A percentile compares a stretch with the other conserved stretches of the same genome.
Evolutionary conservation across 92 coral and sea anemone species (phyloP).

Genomic region (Epizoanthus illoricatus): DNA sequence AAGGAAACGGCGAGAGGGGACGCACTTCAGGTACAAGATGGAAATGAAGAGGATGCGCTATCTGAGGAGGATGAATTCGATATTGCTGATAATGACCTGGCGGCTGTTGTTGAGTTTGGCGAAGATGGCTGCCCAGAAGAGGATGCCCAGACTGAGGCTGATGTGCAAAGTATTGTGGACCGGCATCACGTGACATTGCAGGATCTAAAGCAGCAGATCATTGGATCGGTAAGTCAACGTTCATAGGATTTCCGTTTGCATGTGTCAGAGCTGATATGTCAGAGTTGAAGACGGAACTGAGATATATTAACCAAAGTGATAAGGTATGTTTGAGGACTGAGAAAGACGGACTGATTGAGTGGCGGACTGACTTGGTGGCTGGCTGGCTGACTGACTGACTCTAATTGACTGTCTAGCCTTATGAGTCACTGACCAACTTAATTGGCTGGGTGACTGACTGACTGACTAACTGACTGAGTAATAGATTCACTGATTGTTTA

Average conservation of each 20-base stretch:
- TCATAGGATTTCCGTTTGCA: background rate
- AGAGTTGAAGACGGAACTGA: too few species aligned
- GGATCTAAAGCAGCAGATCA: slow-evolving; percentile 83
- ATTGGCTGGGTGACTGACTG: too few species aligned
- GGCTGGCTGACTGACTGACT: background rate
- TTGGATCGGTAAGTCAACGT: slow-evolving; percentile 78
- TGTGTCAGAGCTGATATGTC: too few species aligned
- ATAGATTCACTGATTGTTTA: too few species aligned
- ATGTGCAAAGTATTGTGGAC: slow-evolving; percentile 80
- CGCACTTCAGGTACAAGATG: slow-evolving; percentile 10
- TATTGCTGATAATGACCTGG: slow-evolving; percentile 70
- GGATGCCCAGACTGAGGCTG: slow-evolving; percentile 87
- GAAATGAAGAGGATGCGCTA: slow-evolving; percentile 17
- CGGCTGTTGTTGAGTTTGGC: slow-evolving; percentile 81
- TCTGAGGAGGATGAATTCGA: slow-evolving; percentile 46
- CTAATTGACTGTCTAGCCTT: background rate
- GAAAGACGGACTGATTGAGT: too few species aligned
- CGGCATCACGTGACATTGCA: slow-evolving; percentile 79
- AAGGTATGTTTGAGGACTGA: too few species aligned
- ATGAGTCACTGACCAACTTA: too few species aligned
- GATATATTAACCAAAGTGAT: too few species aligned
- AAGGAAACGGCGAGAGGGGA: background rate
- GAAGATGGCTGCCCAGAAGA: slow-evolving; percentile 67
- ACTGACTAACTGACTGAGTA: too few species aligned
- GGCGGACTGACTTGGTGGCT: background rate